A percentile compares a stretch with the other conserved stretches of the same genome.
phyloP scores from a whole-genome alignment of 2,888 invertebrate species.

The Prionchulus punctatus region DNA sequence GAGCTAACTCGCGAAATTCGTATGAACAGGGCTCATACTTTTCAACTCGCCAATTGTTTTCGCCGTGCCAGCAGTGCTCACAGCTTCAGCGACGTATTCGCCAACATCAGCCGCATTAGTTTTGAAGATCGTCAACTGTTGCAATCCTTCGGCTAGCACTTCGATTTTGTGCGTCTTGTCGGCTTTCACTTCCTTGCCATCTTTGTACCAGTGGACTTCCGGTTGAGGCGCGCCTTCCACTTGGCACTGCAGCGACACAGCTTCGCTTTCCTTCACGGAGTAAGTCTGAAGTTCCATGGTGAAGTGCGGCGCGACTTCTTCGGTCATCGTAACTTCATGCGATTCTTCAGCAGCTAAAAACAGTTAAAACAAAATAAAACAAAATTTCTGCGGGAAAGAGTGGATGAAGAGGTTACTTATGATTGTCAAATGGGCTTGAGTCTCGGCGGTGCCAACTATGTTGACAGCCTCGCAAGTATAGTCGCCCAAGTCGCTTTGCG shows the following conservation, averaged over 20 bases:
- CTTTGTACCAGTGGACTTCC: conserved; percentile 68
- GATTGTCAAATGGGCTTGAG: background rate
- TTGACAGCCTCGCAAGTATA: conserved; percentile 66
- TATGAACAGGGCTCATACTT: too few relatives aligned
- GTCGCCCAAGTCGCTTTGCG: conserved; percentile 60
- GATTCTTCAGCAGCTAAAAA: background rate
- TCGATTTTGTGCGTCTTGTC: background rate
- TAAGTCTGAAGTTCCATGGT: conserved; percentile 62
- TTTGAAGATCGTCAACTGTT: background rate
- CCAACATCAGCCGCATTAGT: conserved; percentile 45
- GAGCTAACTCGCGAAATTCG: too few relatives aligned
- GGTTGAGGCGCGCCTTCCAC: conserved; percentile 78
- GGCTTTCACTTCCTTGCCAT: conserved; percentile 42
- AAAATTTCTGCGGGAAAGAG: too few relatives aligned
- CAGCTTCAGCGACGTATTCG: conserved; percentile 59
- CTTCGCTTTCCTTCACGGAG: conserved; percentile 25
- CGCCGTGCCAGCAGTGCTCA: conserved; percentile 59
- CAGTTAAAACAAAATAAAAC: too few relatives aligned
- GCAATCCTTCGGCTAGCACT: background rate
- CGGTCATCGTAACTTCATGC: background rate
- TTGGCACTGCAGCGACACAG: conserved; percentile 56
- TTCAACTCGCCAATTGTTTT: too few relatives aligned
- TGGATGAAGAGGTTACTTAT: background rate
- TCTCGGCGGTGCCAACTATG: conserved; percentile 49
- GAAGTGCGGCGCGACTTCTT: conserved; percentile 50